Evolutionary conservation across 1,140 invertebrate species (phyloP).

Genomic region (Calycopis cecrops): DNA sequence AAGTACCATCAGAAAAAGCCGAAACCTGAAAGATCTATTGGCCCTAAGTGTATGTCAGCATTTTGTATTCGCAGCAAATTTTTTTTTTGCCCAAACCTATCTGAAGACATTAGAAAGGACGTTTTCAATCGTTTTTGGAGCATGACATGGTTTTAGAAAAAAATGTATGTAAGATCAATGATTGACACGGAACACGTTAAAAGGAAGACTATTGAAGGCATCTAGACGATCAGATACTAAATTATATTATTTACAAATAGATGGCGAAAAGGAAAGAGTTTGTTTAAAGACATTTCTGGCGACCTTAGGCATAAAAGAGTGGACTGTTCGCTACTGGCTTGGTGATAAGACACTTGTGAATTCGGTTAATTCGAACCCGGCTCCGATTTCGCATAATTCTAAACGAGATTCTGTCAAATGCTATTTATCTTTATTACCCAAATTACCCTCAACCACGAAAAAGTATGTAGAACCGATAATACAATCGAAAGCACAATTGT

Average conservation of each 20-base stretch:
- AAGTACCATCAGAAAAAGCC: constrained; percentile 20
- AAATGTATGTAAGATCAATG: constrained; percentile 11
- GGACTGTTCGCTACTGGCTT: constrained; percentile 33
- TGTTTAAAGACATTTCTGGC: no score
- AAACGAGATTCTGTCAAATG: constrained; percentile 11
- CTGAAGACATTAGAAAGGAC: constrained; percentile 17
- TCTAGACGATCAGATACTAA: constrained; percentile 29
- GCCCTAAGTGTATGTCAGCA: constrained; percentile 9
- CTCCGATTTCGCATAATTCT: neutral
- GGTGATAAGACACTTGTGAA: constrained; percentile 17
- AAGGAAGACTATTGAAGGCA: constrained; percentile 8
- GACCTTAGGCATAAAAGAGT: constrained; percentile 35
- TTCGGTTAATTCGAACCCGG: neutral
- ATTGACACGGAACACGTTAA: constrained; percentile 2
- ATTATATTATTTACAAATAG: constrained; percentile 29
- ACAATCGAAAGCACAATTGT: no score
- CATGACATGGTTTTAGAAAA: constrained; percentile 16
- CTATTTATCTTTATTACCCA: constrained; percentile 19
- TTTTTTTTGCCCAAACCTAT: constrained; percentile 7
- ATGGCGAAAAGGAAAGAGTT: constrained; percentile 30
- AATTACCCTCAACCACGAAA: constrained; percentile 28
- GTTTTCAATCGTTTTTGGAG: constrained; percentile 29
- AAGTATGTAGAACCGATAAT: neutral
- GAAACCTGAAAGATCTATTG: constrained; percentile 22
- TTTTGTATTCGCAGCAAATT: neutral